Evolutionary conservation across 2,797 vertebrate genomes (phyloP).

Genomic region (Aulostomus chinensis): DNA sequence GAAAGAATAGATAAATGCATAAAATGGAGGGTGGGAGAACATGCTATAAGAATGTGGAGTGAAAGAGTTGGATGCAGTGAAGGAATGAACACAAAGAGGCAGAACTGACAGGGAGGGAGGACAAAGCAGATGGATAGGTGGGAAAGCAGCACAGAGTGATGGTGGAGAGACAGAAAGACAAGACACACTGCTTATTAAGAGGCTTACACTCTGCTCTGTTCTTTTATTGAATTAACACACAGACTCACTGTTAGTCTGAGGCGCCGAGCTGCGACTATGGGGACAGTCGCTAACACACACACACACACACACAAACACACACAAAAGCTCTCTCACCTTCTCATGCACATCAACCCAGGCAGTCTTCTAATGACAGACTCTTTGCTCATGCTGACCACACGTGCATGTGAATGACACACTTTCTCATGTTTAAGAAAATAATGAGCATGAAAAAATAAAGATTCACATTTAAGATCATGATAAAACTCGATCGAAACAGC

Average conservation of each 20-base stretch:
- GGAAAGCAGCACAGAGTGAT: constrained; percentile 9
- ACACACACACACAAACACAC: constrained; percentile 29
- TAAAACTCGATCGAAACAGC: too few species aligned
- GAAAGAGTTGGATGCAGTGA: constrained; percentile 19
- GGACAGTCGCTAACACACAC: too few species aligned
- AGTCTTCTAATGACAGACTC: constrained; percentile 23
- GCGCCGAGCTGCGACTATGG: constrained; percentile 19
- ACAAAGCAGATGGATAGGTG: constrained; percentile 24
- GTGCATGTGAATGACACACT: too few species aligned
- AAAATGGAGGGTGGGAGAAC: constrained; percentile 18
- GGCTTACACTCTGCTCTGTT: constrained; percentile 20
- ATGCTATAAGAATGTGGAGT: constrained; percentile 20
- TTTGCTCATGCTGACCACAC: too few species aligned
- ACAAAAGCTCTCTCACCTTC: constrained; percentile 13
- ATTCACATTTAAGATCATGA: too few species aligned
- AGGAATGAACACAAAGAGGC: constrained; percentile 23
- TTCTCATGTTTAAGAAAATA: too few species aligned
- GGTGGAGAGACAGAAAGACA: constrained; percentile 15
- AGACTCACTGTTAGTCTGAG: constrained; percentile 29
- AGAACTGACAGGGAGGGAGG: constrained; percentile 7
- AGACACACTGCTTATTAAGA: constrained; percentile 41
- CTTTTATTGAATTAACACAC: constrained; percentile 46
- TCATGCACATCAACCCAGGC: constrained; percentile 27
- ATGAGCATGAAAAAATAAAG: too few species aligned
- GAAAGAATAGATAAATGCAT: constrained; percentile 37